Conservation (phyloP, 2,888 invertebrate species). For the Caenorhabditis sp. region DNA sequence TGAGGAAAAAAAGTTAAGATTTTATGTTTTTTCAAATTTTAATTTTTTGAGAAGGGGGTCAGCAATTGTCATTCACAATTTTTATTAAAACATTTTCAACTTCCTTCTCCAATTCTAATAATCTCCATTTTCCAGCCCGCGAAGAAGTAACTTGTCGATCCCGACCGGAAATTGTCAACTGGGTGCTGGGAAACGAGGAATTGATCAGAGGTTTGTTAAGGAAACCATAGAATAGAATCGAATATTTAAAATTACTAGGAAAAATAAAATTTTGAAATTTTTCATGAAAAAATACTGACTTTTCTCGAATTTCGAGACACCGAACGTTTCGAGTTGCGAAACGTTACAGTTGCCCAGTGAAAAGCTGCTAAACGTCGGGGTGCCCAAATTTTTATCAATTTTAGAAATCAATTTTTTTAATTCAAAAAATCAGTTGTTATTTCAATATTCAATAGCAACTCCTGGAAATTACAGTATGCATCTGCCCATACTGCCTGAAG, state of each 20-base stretch:
- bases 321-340: too few species aligned
- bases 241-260: background rate
- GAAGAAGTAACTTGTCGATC: constrained; percentile 47
- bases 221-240: too few species aligned
- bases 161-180: constrained; percentile 47
- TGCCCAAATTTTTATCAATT: too few species aligned
- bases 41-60: background rate
- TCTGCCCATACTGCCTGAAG: constrained; percentile 61
- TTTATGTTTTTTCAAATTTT: background rate
- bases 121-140: constrained; percentile 41
- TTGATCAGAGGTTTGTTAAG: constrained; percentile 45
- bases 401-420: background rate
- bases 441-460: background rate
- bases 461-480: constrained; percentile 33
- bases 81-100: too few species aligned
- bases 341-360: too few species aligned
- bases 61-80: too few species aligned
- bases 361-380: too few species aligned
- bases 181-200: constrained; percentile 47
- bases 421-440: background rate
- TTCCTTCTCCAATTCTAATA: too few species aligned
- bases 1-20: background rate
- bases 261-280: background rate
- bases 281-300: background rate
- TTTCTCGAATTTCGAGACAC: background rate